Conservation (phyloP, 1,140 invertebrate genomes). For the Stegodyphus mimosarum region DNA sequence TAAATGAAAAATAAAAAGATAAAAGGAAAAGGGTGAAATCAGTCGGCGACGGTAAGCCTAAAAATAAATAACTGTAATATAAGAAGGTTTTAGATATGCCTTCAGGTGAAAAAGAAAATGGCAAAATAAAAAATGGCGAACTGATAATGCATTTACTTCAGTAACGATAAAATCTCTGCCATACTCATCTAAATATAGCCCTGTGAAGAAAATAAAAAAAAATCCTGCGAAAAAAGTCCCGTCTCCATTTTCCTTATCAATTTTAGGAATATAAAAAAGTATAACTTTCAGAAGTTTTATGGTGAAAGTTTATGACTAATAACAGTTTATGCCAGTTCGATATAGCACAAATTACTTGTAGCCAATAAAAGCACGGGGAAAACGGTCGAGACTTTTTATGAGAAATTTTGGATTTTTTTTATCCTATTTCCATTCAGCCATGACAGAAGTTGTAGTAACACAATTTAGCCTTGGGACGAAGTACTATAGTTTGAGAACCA, state of each 20-base stretch:
- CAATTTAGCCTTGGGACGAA: conserved; percentile 16
- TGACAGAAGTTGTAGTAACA: not conserved
- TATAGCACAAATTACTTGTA: conserved; percentile 49
- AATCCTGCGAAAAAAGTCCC: not conserved
- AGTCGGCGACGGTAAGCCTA: too few relatives aligned
- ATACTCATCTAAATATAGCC: conserved; percentile 46
- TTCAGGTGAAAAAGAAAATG: too few relatives aligned
- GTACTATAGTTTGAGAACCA: conserved; percentile 6
- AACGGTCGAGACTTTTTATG: not conserved
- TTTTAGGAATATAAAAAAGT: conserved; percentile 31
- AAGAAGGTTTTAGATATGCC: too few relatives aligned
- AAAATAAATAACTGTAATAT: too few relatives aligned
- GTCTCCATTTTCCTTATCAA: conserved; percentile 38
- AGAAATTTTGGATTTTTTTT: not conserved
- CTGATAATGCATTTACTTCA: conserved; percentile 39
- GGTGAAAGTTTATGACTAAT: conserved; percentile 56
- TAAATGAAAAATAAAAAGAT: too few relatives aligned
- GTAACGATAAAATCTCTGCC: conserved; percentile 43
- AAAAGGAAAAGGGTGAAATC: too few relatives aligned
- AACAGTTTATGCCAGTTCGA: conserved; percentile 36
- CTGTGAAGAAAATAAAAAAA: not conserved
- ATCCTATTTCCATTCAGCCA: not conserved
- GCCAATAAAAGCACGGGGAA: conserved; percentile 26
- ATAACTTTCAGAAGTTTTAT: conserved; percentile 25
- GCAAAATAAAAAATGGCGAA: too few relatives aligned